Conservation (phyloP, 2,113 vertebrate species). For the Argyrosomus japonicus region DNA sequence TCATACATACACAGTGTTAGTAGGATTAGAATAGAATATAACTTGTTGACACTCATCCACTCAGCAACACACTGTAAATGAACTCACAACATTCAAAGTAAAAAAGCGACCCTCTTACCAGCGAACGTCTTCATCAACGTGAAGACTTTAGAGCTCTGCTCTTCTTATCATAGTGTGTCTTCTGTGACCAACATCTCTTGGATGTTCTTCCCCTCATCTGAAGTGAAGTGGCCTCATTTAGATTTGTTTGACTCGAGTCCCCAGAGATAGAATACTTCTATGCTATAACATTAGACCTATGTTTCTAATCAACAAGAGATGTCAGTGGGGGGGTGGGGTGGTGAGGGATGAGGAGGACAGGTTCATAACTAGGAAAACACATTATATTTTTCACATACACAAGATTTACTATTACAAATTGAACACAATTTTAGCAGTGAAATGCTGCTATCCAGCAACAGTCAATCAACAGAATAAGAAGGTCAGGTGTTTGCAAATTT, state of each 20-base stretch:
- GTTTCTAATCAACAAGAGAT: constrained; percentile 43
- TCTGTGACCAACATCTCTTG: neutral
- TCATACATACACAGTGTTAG: neutral
- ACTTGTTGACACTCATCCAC: neutral
- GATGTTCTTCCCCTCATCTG: neutral
- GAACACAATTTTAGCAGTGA: too few relatives aligned
- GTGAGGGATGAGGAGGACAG: neutral
- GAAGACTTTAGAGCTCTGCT: neutral
- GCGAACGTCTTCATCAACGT: neutral
- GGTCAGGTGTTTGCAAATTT: too few relatives aligned
- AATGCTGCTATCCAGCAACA: too few relatives aligned
- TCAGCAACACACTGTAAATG: neutral
- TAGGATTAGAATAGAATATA: neutral
- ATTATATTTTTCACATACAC: neutral
- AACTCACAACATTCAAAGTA: neutral
- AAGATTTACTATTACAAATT: neutral
- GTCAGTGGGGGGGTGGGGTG: constrained; percentile 3
- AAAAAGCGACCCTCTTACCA: neutral
- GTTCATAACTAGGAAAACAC: neutral
- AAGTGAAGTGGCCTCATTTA: neutral
- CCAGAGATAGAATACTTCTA: constrained; percentile 61
- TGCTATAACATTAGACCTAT: constrained; percentile 30
- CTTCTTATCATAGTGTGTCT: constrained; percentile 19
- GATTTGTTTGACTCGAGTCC: constrained; percentile 8
- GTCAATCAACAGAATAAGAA: too few relatives aligned